These are phyloP conservation scores for Lamproptera curius DNA, from an alignment of 2,888 invertebrate species.

Conservation along the genomic window DNA sequence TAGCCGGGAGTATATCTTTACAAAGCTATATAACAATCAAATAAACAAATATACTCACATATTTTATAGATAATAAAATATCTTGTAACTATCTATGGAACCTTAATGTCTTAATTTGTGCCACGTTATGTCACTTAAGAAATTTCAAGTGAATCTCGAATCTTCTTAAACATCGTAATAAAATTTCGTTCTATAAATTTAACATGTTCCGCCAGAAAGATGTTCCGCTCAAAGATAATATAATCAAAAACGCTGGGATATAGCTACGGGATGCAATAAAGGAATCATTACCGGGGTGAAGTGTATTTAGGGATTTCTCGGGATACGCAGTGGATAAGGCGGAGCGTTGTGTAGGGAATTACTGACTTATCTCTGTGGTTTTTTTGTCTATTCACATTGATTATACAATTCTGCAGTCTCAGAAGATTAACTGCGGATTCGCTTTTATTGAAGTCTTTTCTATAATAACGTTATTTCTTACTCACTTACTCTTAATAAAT, in stretches of 20 bases:
- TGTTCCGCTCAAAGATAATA: slow-evolving; percentile 22
- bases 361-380: slow-evolving; percentile 19
- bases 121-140: neutral
- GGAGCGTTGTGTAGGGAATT: slow-evolving; percentile 21
- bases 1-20: too few species aligned
- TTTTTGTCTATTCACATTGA: slow-evolving; percentile 17
- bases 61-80: too few species aligned
- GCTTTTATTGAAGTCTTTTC: slow-evolving; percentile 3
- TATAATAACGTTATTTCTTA: neutral
- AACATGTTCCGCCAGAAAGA: slow-evolving; percentile 21
- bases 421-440: slow-evolving; percentile 14
- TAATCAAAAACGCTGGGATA: slow-evolving; percentile 20
- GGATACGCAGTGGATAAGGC: slow-evolving; percentile 23
- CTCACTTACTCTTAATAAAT: too few species aligned
- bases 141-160: neutral
- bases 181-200: slow-evolving; percentile 21
- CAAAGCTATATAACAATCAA: too few species aligned
- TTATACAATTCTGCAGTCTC: slow-evolving; percentile 17
- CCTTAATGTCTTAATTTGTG: too few species aligned
- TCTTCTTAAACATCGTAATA: slow-evolving; percentile 19
- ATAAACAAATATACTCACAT: too few species aligned
- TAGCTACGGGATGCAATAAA: slow-evolving; percentile 22
- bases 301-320: slow-evolving; percentile 22
- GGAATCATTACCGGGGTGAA: slow-evolving; percentile 23
- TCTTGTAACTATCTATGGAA: too few species aligned